A percentile compares a stretch with the other conserved stretches of the same genome.
Evolutionary conservation across 2,888 invertebrate species (phyloP).

Genomic region (Junonia oenone): DNA sequence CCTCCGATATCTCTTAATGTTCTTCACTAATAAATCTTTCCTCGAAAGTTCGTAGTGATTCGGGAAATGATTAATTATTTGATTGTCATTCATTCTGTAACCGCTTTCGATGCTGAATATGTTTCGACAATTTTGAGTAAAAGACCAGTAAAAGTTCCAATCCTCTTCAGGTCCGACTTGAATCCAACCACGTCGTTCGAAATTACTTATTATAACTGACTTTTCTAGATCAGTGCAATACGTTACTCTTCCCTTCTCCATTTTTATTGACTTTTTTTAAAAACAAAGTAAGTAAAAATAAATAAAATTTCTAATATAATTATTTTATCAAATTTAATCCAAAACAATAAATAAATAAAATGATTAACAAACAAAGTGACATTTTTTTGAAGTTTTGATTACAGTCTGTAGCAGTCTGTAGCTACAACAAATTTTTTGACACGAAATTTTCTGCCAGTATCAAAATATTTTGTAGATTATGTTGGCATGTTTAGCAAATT

Average conservation of each 20-base stretch:
- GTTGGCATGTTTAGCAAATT: too few relatives aligned
- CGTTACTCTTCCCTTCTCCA: slow-evolving; percentile 27
- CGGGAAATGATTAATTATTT: slow-evolving; percentile 97
- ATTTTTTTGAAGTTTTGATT: background rate
- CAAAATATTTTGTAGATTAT: too few relatives aligned
- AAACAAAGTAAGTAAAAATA: background rate
- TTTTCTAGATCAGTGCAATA: slow-evolving; percentile 89
- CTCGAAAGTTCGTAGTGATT: slow-evolving; percentile 97
- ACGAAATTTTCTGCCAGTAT: background rate
- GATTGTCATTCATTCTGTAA: slow-evolving; percentile 95
- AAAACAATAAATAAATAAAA: background rate
- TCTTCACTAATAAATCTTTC: slow-evolving; percentile 98
- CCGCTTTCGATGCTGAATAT: slow-evolving; percentile 96
- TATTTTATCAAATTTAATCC: too few relatives aligned
- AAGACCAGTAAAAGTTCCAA: slow-evolving; percentile 98
- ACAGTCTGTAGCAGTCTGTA: background rate
- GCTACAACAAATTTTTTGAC: background rate
- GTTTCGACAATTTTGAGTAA: slow-evolving; percentile 92
- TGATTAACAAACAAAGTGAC: background rate
- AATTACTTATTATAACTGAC: slow-evolving; percentile 93
- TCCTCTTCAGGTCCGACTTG: slow-evolving; percentile 92
- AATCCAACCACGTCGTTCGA: slow-evolving; percentile 92
- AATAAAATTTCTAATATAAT: too few relatives aligned
- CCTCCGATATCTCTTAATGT: slow-evolving; percentile 95
- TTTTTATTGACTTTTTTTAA: background rate